Evolutionary conservation across 2,797 vertebrate species (phyloP).

Genomic region (Varecia variegata): DNA sequence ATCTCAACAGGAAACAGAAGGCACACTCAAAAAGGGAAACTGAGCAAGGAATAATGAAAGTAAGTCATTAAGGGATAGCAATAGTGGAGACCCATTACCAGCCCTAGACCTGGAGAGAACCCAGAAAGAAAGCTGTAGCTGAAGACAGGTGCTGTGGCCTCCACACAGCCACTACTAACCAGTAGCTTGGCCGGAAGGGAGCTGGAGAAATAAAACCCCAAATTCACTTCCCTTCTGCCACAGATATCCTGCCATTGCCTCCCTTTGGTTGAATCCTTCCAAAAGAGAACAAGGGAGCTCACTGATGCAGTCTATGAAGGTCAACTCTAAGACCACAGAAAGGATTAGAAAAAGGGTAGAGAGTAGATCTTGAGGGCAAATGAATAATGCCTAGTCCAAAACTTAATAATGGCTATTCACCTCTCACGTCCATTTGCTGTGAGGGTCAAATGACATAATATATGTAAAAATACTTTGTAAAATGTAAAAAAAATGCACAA

Average conservation of each 20-base stretch:
- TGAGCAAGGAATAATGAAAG: neutral
- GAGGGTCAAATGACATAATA: neutral
- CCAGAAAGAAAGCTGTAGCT: neutral
- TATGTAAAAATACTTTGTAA: neutral
- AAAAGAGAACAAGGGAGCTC: neutral
- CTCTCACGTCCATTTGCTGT: slow-evolving; percentile 6
- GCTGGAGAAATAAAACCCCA: neutral
- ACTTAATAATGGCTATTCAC: neutral
- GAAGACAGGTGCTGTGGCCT: neutral
- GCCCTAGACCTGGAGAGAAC: neutral
- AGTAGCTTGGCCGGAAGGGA: neutral
- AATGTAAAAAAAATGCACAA: neutral
- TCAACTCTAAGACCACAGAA: neutral
- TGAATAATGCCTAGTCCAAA: neutral
- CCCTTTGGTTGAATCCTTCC: neutral
- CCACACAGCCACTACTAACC: neutral
- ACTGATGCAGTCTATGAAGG: neutral
- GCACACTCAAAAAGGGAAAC: neutral
- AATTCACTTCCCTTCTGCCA: neutral
- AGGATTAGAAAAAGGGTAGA: neutral
- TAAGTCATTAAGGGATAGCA: neutral
- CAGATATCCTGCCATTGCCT: neutral
- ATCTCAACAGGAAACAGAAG: slow-evolving; percentile 32
- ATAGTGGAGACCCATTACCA: neutral
- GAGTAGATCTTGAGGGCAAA: neutral